These are phyloP conservation scores for Phalacrocorax aristotelis DNA, from an alignment of 2,113 vertebrate genomes.

Conservation along the genomic window DNA sequence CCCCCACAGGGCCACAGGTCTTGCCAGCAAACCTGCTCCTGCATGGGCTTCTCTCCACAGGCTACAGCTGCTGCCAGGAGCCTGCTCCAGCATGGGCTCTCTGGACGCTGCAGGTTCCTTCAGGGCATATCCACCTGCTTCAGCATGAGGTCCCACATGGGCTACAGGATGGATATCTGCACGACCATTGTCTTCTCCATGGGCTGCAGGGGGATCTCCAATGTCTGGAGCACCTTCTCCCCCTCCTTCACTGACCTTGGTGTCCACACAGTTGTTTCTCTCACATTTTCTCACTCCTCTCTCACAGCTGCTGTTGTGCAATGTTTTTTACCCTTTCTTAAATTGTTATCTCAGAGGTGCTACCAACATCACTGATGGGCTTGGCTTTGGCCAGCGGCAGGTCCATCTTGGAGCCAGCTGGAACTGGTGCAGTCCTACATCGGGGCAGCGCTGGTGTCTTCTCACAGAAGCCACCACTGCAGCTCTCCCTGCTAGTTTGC, in stretches of 20 bases:
- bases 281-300: neutral
- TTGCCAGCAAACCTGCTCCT: neutral
- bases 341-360: neutral
- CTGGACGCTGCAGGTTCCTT: neutral
- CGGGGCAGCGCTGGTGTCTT: neutral
- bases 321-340: neutral
- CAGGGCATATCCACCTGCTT: neutral
- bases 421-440: neutral
- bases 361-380: neutral
- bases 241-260: neutral
- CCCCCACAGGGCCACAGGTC: neutral
- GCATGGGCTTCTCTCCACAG: neutral
- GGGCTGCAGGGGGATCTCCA: neutral
- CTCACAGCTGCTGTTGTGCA: neutral
- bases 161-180: neutral
- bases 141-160: accelerated
- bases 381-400: accelerated
- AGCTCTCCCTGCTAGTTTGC: accelerated
- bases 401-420: neutral
- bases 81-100: neutral
- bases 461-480: neutral
- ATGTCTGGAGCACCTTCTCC: neutral
- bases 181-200: neutral
- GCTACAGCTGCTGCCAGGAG: neutral
- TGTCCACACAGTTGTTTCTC: neutral